These are phyloP conservation scores for Pipa parva DNA, from an alignment of 2,113 vertebrate species.

Conservation along the genomic window DNA sequence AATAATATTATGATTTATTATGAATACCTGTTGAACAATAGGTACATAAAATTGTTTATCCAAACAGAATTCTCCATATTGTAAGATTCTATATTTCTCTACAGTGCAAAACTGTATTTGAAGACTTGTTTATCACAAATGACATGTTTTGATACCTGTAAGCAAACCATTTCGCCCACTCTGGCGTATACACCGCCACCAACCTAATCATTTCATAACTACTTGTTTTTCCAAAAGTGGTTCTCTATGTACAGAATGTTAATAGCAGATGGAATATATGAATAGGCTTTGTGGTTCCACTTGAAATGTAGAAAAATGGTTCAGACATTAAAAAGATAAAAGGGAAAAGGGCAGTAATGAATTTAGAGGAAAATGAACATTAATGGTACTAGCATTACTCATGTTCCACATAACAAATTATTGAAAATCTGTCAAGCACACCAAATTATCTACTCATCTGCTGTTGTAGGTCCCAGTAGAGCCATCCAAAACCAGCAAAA, in stretches of 20 bases:
- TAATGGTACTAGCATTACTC: conserved; percentile 99
- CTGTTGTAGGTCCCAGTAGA: conserved; percentile 84
- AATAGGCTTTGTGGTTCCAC: conserved; percentile 85
- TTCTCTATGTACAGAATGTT: conserved; percentile 78
- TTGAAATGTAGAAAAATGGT: conserved; percentile 91
- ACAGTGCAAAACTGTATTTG: conserved; percentile 52
- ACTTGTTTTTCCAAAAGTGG: conserved; percentile 68
- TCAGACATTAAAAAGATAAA: conserved; percentile 96
- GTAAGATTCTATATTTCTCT: too few species aligned
- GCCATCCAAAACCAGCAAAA: conserved; percentile 96
- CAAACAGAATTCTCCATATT: too few species aligned
- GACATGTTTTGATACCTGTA: conserved; percentile 54
- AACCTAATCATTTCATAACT: conserved; percentile 64
- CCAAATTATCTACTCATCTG: conserved; percentile 98
- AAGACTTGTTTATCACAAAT: conserved; percentile 61
- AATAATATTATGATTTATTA: conserved; percentile 77
- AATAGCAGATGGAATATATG: conserved; percentile 78
- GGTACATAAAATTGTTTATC: too few species aligned
- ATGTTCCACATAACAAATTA: conserved; percentile 99
- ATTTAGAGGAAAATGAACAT: conserved; percentile 99
- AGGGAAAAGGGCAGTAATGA: conserved; percentile 99
- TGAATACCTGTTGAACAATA: too few species aligned
- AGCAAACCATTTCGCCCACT: conserved; percentile 55
- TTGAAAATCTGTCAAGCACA: conserved; percentile 99
- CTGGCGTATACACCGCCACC: conserved; percentile 53